These are phyloP conservation scores for Plutella xylostella DNA, from an alignment of 2,888 invertebrate genomes.

Conservation along the genomic window DNA sequence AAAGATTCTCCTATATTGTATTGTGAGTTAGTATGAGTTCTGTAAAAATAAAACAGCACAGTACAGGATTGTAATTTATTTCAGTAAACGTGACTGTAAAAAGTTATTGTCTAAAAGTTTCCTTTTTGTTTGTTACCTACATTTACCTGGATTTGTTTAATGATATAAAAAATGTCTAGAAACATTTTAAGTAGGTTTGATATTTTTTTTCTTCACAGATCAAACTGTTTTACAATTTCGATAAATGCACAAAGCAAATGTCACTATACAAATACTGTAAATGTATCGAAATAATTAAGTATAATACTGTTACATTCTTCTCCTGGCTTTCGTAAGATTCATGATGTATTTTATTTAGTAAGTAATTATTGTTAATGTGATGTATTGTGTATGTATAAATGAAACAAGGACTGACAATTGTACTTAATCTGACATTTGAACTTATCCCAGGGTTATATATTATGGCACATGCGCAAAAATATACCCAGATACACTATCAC, in stretches of 20 bases:
- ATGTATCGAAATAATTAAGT: conserved; percentile 58
- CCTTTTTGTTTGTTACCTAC: conserved; percentile 37
- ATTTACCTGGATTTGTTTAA: neutral
- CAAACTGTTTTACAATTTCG: neutral
- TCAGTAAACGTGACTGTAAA: conserved; percentile 64
- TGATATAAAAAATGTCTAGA: neutral
- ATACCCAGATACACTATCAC: no score
- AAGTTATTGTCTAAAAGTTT: conserved; percentile 65
- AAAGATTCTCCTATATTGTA: no score
- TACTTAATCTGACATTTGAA: no score
- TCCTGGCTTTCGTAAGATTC: conserved; percentile 40
- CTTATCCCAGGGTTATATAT: no score
- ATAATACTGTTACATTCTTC: conserved; percentile 62
- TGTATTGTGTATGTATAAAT: no score
- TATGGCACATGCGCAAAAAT: no score
- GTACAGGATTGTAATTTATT: conserved; percentile 40
- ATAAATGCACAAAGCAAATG: conserved; percentile 35
- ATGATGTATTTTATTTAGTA: no score
- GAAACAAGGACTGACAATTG: no score
- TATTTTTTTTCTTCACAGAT: no score
- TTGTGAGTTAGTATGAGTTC: no score
- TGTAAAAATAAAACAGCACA: neutral
- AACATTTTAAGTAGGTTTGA: no score
- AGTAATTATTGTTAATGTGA: no score
- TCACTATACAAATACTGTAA: conserved; percentile 36